These are phyloP conservation scores for Caretta caretta DNA, from an alignment of 2,113 vertebrate species.

Conservation along the genomic window DNA sequence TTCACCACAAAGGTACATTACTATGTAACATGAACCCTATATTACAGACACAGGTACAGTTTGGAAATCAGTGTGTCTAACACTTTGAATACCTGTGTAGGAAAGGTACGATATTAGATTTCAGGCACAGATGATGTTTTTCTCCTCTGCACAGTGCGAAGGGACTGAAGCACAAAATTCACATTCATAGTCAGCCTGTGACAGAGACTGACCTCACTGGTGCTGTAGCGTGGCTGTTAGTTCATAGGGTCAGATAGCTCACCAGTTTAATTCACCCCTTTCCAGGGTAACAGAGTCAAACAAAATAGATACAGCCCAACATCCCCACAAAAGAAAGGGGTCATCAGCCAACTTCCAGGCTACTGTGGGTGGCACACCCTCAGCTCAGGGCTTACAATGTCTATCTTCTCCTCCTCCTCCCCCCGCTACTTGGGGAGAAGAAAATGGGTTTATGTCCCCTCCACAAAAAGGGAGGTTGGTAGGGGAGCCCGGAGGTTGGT, in stretches of 20 bases:
- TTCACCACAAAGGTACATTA: not conserved
- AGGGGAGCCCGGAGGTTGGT: no score
- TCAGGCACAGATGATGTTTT: not conserved
- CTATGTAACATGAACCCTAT: not conserved
- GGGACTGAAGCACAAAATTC: not conserved
- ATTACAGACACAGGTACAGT: not conserved
- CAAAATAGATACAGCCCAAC: not conserved
- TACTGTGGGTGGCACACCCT: not conserved
- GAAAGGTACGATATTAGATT: not conserved
- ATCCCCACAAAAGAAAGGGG: not conserved
- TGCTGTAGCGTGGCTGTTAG: not conserved
- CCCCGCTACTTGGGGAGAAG: no score
- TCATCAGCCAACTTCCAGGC: not conserved
- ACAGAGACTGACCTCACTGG: not conserved
- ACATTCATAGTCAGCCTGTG: not conserved
- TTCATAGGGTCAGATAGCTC: not conserved
- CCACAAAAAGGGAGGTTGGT: no score
- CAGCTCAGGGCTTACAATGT: not conserved
- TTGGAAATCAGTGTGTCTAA: not conserved
- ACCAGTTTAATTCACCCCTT: not conserved
- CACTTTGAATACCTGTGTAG: not conserved
- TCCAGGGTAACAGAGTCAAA: not conserved
- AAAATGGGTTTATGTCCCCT: no score
- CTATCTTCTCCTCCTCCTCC: not conserved
- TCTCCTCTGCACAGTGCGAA: not conserved